Base-by-base conservation (phyloP, 1,140 invertebrate species). In the Heliconius melpomene region DNA sequence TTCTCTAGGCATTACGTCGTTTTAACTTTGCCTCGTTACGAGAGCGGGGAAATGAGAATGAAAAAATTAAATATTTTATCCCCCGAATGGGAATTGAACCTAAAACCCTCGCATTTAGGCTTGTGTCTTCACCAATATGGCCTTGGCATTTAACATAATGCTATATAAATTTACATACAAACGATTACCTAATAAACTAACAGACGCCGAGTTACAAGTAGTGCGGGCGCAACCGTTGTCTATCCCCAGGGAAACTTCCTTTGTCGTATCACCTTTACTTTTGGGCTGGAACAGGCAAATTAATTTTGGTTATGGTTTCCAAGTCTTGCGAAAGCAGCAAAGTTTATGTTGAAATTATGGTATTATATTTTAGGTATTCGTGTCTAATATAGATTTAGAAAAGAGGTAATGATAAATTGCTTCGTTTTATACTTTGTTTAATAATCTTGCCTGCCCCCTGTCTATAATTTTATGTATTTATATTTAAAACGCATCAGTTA, bases 231-330 rank as follows among this genome's bases (percentile, higher is more conserved):
- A 29, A 66, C 9, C 60, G 71, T 40, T 38, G 36, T 74, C 72
- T 72, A 77, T 77, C 76, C 38, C 76, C 76, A 77, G 29, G 80
- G 77, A 54, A 79, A 82, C 46, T 82, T 82, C 74, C 60, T 79
- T 73, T 78, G 74, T 57, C 77, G 60, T 60, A 82, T 82, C 50
- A 82, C 74, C 71, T 82, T 82, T 23, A 82, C 80, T 73, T 82
- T 82, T n/a, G 77, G 60, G 11, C 80, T 82, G 77, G 23, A 82
- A 79, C 74, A 74, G 75, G 20, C 7, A 29, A 72, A 72, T 76
- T 32, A 52, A 54, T 13, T 36, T 74, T 79, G 9, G 57, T 29
- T 26, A 9, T 29, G 60, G 23, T 26, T 66, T 66, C 23, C 29
- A 66, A 66, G 26, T 66, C n/a, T 66, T 29, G 6, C 13, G 60